phyloP scores from a whole-genome alignment of 2,113 vertebrate species.

The cat (Felis catus) region DNA sequence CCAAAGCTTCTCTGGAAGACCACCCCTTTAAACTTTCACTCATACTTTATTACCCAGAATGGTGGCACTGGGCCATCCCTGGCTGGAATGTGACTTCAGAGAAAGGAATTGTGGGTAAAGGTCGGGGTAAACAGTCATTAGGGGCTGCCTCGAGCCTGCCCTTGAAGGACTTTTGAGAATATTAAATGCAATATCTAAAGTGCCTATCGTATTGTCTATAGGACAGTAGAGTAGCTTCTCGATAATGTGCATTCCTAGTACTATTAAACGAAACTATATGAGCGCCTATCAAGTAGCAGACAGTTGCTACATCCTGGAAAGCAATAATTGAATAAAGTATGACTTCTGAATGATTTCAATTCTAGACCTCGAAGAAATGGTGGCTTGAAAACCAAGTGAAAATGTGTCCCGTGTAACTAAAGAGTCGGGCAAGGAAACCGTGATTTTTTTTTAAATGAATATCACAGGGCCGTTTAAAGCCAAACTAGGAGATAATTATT shows the following conservation, averaged over 20 bases:
- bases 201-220: not conserved
- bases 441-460: not conserved
- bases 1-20: not conserved
- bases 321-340: not conserved
- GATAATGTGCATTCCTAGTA: not conserved
- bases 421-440: not conserved
- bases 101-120: not conserved
- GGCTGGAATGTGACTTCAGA: not conserved
- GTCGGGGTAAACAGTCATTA: not conserved
- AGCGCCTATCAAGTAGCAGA: not conserved
- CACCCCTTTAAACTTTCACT: not conserved
- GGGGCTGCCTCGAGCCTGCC: not conserved
- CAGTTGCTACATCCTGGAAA: not conserved
- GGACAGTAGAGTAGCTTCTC: not conserved
- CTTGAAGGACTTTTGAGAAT: not conserved
- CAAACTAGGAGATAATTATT: not conserved
- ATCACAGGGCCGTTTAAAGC: not conserved
- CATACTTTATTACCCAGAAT: not conserved
- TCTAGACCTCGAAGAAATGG: not conserved
- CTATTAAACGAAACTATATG: not conserved
- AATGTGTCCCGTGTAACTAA: not conserved
- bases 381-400: not conserved
- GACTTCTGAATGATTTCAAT: not conserved
- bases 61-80: not conserved
- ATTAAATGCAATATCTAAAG: not conserved